Conservation (phyloP, 2,797 vertebrate genomes). For the Discoglossus pictus region DNA sequence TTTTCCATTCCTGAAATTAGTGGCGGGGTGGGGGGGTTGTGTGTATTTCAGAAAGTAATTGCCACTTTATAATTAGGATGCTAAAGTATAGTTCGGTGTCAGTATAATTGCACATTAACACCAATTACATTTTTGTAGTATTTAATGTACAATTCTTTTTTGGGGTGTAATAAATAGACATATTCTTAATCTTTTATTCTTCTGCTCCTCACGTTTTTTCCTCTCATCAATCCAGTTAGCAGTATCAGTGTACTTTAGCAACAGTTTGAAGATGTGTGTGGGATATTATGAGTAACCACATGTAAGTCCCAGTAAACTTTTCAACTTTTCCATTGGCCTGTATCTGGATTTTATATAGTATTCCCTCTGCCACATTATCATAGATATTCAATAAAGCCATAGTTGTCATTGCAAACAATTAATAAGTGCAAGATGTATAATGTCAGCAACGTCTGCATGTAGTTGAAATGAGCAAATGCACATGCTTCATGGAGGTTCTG, state of each 20-base stretch:
- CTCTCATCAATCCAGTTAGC: conserved; percentile 6
- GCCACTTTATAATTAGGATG: conserved; percentile 15
- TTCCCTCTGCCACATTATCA: conserved; percentile 30
- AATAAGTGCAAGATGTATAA: conserved; percentile 27
- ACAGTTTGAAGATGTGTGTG: conserved; percentile 18
- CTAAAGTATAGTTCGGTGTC: not conserved
- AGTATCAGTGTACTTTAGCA: conserved; percentile 14
- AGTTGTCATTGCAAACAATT: conserved; percentile 43
- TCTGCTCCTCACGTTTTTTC: not conserved
- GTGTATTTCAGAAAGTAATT: conserved; percentile 7
- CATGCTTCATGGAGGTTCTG: conserved; percentile 13
- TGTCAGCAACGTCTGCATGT: conserved; percentile 16
- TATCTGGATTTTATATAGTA: not conserved
- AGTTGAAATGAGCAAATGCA: conserved; percentile 12
- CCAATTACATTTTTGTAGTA: too few species aligned
- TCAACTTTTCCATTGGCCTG: conserved; percentile 27
- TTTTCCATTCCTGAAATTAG: conserved; percentile 4
- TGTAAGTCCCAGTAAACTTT: conserved; percentile 28
- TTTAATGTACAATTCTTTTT: too few species aligned
- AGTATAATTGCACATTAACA: not conserved
- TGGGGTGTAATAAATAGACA: too few species aligned
- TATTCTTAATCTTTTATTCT: conserved; percentile 2
- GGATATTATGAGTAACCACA: conserved; percentile 24
- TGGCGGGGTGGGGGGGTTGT: conserved; percentile 23
- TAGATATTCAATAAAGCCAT: conserved; percentile 29